A percentile compares a stretch with the other conserved stretches of the same genome.
These are phyloP conservation scores for Drosophila diplacantha DNA, from an alignment of 2,888 invertebrate species.

Conservation along the genomic window DNA sequence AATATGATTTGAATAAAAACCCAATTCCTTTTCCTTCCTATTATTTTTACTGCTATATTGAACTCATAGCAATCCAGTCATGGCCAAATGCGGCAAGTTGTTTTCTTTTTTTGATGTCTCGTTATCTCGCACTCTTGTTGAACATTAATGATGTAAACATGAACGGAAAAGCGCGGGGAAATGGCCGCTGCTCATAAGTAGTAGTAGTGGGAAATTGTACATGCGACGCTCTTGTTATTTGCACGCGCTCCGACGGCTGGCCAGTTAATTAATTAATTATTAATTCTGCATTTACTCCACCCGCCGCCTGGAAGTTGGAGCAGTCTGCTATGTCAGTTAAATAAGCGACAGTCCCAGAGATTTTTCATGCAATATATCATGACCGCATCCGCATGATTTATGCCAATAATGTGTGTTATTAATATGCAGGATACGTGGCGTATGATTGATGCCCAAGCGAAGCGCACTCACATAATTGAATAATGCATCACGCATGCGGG, in stretches of 20 bases:
- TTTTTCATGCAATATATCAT: slow-evolving; percentile 21
- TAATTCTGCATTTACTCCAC: slow-evolving; percentile 32
- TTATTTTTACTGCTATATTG: slow-evolving; percentile 26
- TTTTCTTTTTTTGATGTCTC: slow-evolving; percentile 32
- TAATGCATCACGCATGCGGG: slow-evolving; percentile 23
- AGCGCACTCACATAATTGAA: slow-evolving; percentile 28
- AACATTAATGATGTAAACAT: slow-evolving; percentile 50
- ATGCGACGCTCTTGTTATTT: slow-evolving; percentile 7
- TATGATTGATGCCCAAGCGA: slow-evolving; percentile 53
- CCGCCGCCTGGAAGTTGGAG: slow-evolving; percentile 5
- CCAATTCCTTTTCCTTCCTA: not conserved
- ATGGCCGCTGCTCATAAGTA: not conserved
- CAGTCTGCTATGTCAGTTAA: slow-evolving; percentile 2
- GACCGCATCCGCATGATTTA: slow-evolving; percentile 42
- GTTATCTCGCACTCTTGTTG: slow-evolving; percentile 34
- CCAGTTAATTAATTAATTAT: slow-evolving; percentile 49
- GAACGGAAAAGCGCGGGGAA: slow-evolving; percentile 11
- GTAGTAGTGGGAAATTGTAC: slow-evolving; percentile 16
- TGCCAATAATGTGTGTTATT: slow-evolving; percentile 48
- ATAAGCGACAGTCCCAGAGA: slow-evolving; percentile 15
- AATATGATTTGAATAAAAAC: not conserved
- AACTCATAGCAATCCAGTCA: slow-evolving; percentile 41
- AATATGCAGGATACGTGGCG: slow-evolving; percentile 58
- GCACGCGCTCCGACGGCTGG: slow-evolving; percentile 9
- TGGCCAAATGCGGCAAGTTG: slow-evolving; percentile 54